These are phyloP conservation scores for Neofelis nebulosa DNA, from an alignment of 2,113 vertebrate genomes.

Conservation along the genomic window DNA sequence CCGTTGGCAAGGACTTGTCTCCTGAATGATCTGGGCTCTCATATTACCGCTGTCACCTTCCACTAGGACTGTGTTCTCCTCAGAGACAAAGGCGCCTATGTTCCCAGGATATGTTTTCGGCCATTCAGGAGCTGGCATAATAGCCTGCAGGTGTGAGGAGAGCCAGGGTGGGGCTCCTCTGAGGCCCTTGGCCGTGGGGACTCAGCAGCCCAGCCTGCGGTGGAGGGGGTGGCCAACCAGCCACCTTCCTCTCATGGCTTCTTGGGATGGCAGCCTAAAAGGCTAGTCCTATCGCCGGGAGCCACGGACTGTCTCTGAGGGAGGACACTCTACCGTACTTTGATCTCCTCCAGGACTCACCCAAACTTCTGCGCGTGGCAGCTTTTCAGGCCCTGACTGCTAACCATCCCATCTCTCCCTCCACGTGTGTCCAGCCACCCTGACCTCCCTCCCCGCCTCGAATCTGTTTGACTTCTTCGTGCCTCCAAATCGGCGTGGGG, in stretches of 20 bases:
- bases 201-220: neutral
- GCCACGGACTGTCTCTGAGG: neutral
- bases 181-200: neutral
- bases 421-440: neutral
- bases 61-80: neutral
- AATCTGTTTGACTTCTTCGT: neutral
- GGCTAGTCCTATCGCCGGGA: neutral
- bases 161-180: neutral
- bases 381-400: neutral
- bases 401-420: neutral
- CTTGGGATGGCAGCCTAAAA: neutral
- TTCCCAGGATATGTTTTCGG: slow-evolving; percentile 30
- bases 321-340: neutral
- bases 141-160: slow-evolving; percentile 17
- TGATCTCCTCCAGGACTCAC: neutral
- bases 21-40: neutral
- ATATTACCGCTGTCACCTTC: neutral
- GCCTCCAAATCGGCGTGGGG: neutral
- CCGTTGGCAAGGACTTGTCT: neutral
- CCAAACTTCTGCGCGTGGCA: neutral
- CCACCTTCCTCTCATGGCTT: neutral
- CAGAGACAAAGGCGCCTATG: neutral
- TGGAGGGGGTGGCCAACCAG: neutral
- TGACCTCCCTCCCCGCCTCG: neutral
- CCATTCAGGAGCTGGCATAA: neutral